phyloP scores from a whole-genome alignment of 2,113 vertebrate genomes.

The Orthonyx spaldingii region DNA sequence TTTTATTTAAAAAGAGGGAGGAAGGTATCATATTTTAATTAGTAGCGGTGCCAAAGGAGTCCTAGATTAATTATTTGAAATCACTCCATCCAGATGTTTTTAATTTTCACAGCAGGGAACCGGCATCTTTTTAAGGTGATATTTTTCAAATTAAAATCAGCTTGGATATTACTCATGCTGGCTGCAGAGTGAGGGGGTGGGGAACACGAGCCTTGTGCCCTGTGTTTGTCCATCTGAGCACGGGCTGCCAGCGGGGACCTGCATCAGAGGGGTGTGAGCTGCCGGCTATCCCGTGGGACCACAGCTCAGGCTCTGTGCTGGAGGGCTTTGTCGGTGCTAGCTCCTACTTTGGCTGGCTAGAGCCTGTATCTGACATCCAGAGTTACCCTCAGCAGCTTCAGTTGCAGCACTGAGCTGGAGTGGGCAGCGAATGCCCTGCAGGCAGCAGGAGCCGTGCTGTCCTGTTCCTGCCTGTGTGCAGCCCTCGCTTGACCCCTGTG shows the following conservation, averaged over 20 bases:
- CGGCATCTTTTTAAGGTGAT: slow-evolving; percentile 74
- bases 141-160: slow-evolving; percentile 82
- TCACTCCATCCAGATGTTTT: slow-evolving; percentile 76
- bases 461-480: background rate
- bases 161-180: slow-evolving; percentile 69
- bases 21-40: slow-evolving; percentile 78
- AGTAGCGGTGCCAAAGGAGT: slow-evolving; percentile 75
- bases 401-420: background rate
- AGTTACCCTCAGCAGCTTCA: background rate
- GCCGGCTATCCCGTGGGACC: background rate
- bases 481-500: background rate
- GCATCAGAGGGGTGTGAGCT: background rate
- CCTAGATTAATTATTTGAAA: slow-evolving; percentile 79
- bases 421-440: background rate
- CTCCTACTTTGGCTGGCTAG: background rate
- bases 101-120: slow-evolving; percentile 79
- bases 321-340: background rate
- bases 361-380: background rate
- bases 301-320: fast-evolving
- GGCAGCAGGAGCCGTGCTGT: background rate
- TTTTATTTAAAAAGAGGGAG: slow-evolving; percentile 64
- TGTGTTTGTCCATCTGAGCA: background rate
- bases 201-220: background rate
- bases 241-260: background rate
- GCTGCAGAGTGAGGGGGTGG: slow-evolving; percentile 57